A percentile compares a stretch with the other conserved stretches of the same genome.
phyloP scores from a whole-genome alignment of 2,113 vertebrate genomes.

The Pachypanchax playfairii region DNA sequence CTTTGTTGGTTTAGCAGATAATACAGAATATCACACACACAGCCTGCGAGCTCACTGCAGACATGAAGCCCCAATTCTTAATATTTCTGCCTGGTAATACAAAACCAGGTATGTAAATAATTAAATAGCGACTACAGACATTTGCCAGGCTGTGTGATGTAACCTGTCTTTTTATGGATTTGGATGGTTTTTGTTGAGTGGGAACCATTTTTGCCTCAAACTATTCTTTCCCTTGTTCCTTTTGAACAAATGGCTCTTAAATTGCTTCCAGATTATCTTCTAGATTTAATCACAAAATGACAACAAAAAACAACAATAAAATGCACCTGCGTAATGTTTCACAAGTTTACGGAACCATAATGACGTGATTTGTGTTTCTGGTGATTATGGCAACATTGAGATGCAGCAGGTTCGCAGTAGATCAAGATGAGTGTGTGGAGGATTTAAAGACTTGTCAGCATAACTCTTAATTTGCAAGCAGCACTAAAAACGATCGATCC shows the following conservation, averaged over 20 bases:
- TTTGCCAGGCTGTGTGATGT: slow-evolving; percentile 38
- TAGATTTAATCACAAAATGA: not conserved
- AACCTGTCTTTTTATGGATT: slow-evolving; percentile 19
- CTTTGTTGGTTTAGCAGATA: not conserved
- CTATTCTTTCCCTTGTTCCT: too few species aligned
- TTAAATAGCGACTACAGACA: slow-evolving; percentile 42
- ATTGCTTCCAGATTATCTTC: too few species aligned
- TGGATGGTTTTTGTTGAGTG: not conserved
- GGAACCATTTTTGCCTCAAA: too few species aligned
- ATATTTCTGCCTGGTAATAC: slow-evolving; percentile 60
- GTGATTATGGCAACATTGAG: slow-evolving; percentile 59
- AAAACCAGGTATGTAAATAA: slow-evolving; percentile 64
- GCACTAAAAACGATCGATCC: slow-evolving; percentile 55
- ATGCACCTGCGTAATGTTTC: slow-evolving; percentile 22
- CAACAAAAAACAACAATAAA: not conserved
- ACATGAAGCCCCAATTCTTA: slow-evolving; percentile 46
- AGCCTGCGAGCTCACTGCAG: too few species aligned
- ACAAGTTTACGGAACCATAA: slow-evolving; percentile 37
- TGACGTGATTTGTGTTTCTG: slow-evolving; percentile 52
- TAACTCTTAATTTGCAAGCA: slow-evolving; percentile 23
- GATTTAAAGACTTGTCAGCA: slow-evolving; percentile 42
- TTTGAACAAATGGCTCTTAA: too few species aligned
- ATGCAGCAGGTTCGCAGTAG: slow-evolving; percentile 47
- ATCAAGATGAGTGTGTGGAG: not conserved
- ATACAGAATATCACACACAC: slow-evolving; percentile 8